Conservation (phyloP, 2,888 invertebrate species). For the Shargacucullia verbasci region DNA sequence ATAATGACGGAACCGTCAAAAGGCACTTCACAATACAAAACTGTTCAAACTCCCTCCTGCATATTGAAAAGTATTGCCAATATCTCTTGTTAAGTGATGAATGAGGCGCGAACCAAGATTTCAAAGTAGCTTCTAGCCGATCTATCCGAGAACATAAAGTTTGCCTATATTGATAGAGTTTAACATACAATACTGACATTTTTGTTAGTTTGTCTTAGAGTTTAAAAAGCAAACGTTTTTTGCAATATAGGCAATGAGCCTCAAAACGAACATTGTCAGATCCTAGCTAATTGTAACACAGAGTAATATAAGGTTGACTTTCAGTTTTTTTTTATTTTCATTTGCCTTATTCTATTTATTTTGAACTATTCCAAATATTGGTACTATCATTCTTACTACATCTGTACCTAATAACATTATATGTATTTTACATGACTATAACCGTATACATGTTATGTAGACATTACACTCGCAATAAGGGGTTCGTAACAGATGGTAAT, state of each 20-base stretch:
- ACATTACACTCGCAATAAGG: constrained; percentile 20
- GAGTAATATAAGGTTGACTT: no score
- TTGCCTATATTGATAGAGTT: constrained; percentile 15
- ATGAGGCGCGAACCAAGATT: constrained; percentile 9
- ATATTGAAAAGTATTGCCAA: constrained; percentile 5
- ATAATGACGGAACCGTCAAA: no score
- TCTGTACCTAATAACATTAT: background rate
- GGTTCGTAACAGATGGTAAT: constrained; percentile 57
- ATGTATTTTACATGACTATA: background rate
- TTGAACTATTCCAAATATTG: no score
- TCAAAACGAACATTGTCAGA: no score
- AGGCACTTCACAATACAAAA: background rate
- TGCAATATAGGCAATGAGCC: no score
- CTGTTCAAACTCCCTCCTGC: background rate
- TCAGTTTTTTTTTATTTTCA: no score
- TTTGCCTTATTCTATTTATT: no score
- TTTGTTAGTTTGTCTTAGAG: no score
- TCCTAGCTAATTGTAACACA: no score
- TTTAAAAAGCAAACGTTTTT: no score
- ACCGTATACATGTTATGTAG: background rate
- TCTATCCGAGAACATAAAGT: constrained; percentile 17
- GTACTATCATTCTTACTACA: no score
- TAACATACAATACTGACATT: no score
- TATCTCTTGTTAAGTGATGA: constrained; percentile 13
- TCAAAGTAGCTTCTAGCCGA: constrained; percentile 1